phyloP scores from a whole-genome alignment of 2,797 vertebrate genomes.

The Podargus strigoides region DNA sequence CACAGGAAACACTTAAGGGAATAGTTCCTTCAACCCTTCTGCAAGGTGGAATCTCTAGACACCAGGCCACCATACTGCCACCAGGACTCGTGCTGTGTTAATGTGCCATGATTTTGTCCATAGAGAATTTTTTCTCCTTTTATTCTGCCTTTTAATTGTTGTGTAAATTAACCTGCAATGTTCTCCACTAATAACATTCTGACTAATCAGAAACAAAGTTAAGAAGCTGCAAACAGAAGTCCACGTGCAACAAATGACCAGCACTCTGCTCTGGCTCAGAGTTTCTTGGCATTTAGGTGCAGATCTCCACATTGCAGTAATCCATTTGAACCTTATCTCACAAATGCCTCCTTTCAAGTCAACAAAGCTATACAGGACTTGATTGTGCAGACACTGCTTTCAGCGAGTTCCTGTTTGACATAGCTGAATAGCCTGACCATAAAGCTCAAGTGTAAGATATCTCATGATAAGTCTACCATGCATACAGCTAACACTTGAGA shows the following conservation, averaged over 20 bases:
- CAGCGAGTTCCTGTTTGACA: neutral
- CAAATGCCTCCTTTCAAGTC: neutral
- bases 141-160: neutral
- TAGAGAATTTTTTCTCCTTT: neutral
- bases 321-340: neutral
- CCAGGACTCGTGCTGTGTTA: neutral
- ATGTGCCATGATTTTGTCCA: neutral
- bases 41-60: neutral
- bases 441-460: neutral
- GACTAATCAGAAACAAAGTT: neutral
- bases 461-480: neutral
- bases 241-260: neutral
- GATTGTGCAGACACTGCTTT: neutral
- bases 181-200: neutral
- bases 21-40: neutral
- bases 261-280: neutral
- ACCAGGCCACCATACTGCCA: neutral
- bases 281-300: neutral
- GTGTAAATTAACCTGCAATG: neutral
- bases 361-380: neutral
- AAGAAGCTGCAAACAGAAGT: neutral
- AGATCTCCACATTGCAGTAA: neutral
- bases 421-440: neutral
- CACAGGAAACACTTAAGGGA: neutral
- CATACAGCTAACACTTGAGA: neutral